Evolutionary conservation across 1,140 invertebrate species (phyloP), one percentile per base, ranked within the genome.

Genomic region (Solenopsis invicta): DNA sequence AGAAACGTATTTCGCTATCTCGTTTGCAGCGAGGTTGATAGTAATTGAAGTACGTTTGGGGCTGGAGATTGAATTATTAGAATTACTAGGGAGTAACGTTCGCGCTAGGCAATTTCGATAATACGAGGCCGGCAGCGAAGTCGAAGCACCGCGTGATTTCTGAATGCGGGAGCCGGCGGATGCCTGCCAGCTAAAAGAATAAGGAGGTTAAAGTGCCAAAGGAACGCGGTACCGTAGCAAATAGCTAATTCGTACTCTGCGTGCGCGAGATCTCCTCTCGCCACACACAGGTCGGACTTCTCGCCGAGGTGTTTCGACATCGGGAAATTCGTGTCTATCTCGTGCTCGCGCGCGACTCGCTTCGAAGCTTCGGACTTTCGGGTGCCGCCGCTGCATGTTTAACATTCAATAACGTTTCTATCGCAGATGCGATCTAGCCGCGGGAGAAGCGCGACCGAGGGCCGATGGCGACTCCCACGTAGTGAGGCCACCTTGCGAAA

Each of bases 241-340:
- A 92, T 92, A 92, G 91, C 87, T 92, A 92, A 92, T 92, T 92
- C 88, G 90, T 89, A 91, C 88, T 90, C 90, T 86, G 87, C 75
- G 85, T 61, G 80, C 89, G 87, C 80, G 80, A 87, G 67, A 91
- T 82, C 87, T 85, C 89, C 59, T 87, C 89, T 90, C 85, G 76
- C 86, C 88, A 88, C 89, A 88, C 89, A 90, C 89, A 90, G 78
- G 89, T 88, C 67, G 87, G 78, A 77, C 67, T 85, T 59, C 71
- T 87, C 78, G 89, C 52, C 85, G 87, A 87, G 54, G 56, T 34
- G 80, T 90, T 90, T 90, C 89, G 85, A 87, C 89, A 90, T 90
- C 88, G 78, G 78, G 88, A 89, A 89, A 87, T 87, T 71, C 37
- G 66, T 86, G 86, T 81, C 62, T 66, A 48, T 69, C 75, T 85